phyloP scores from a whole-genome alignment of 2,888 invertebrate genomes.

The Archaeoteleia sp. region DNA sequence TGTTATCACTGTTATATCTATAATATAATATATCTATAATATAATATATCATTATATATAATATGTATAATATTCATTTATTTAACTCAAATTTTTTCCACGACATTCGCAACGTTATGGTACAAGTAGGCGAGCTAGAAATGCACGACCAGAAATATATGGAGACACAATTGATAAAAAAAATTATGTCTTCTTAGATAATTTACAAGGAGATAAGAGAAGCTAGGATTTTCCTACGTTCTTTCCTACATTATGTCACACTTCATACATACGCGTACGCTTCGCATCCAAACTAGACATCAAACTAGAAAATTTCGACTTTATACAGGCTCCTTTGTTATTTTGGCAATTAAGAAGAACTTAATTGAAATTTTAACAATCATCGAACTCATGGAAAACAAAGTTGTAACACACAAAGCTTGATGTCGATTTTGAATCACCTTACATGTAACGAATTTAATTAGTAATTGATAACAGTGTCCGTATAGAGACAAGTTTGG shows the following conservation, averaged over 20 bases:
- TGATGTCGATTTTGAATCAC: conserved; percentile 33
- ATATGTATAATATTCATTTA: conserved; percentile 43
- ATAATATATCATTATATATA: conserved; percentile 44
- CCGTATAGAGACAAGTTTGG: conserved; percentile 1
- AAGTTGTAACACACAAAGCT: not conserved
- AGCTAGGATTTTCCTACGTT: conserved; percentile 32
- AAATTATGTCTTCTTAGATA: conserved; percentile 19
- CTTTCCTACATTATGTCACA: conserved; percentile 36
- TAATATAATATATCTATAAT: conserved; percentile 30
- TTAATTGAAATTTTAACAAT: too few species aligned
- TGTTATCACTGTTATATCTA: conserved; percentile 43
- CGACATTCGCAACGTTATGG: conserved; percentile 1
- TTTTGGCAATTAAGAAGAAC: not conserved
- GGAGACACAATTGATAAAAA: conserved; percentile 31
- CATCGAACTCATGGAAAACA: too few species aligned
- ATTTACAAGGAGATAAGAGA: conserved; percentile 56
- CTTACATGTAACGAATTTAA: conserved; percentile 4
- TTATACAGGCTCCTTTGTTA: not conserved
- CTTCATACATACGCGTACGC: too few species aligned
- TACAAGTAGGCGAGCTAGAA: conserved; percentile 52
- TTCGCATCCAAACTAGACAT: conserved; percentile 34
- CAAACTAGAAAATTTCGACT: conserved; percentile 6
- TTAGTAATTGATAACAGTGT: conserved; percentile 11
- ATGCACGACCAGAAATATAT: conserved; percentile 47
- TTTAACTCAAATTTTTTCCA: not conserved